Evolutionary conservation across 2,888 invertebrate genomes (phyloP).

Genomic region (Hyposoter dolosus): DNA sequence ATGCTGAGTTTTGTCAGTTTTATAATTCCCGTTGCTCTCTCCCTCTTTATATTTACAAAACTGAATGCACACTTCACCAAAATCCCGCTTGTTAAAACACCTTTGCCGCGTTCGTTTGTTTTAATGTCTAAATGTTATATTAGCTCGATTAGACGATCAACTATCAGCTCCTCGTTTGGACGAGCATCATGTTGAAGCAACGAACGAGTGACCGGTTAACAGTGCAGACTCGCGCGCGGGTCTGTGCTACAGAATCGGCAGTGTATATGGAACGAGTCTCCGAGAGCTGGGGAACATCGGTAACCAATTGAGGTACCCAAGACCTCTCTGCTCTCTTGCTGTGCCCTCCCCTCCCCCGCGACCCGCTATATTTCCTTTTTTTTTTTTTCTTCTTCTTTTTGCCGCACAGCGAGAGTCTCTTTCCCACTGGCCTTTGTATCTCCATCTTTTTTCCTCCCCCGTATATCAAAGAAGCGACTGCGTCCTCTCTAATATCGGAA

Average conservation of each 20-base stretch:
- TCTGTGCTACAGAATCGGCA: conserved; percentile 73
- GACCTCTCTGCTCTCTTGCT: conserved; percentile 56
- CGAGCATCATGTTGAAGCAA: conserved; percentile 76
- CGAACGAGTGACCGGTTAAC: conserved; percentile 66
- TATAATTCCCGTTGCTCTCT: conserved; percentile 25
- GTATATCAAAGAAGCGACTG: conserved; percentile 73
- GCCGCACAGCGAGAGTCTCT: conserved; percentile 69
- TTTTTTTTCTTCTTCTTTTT: neutral
- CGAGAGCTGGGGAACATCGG: conserved; percentile 82
- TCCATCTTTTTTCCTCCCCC: conserved; percentile 47
- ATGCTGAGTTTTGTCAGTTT: conserved; percentile 67
- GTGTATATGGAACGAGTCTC: conserved; percentile 74
- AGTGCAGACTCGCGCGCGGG: conserved; percentile 30
- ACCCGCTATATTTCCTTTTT: neutral
- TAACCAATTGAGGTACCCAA: conserved; percentile 77
- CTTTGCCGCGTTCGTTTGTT: conserved; percentile 34
- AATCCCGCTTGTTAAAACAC: conserved; percentile 64
- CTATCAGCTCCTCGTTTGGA: conserved; percentile 74
- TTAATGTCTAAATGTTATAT: neutral
- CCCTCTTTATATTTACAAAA: conserved; percentile 56
- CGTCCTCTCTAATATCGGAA: conserved; percentile 82
- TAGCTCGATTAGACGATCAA: conserved; percentile 61
- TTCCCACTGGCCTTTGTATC: conserved; percentile 79
- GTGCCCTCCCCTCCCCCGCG: conserved; percentile 10
- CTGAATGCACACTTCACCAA: conserved; percentile 74